Percentiles rank a stretch among this genome's conserved stretches.
These are phyloP conservation scores for Congeria kusceri DNA, from an alignment of 2,888 invertebrate species.

Conservation along the genomic window DNA sequence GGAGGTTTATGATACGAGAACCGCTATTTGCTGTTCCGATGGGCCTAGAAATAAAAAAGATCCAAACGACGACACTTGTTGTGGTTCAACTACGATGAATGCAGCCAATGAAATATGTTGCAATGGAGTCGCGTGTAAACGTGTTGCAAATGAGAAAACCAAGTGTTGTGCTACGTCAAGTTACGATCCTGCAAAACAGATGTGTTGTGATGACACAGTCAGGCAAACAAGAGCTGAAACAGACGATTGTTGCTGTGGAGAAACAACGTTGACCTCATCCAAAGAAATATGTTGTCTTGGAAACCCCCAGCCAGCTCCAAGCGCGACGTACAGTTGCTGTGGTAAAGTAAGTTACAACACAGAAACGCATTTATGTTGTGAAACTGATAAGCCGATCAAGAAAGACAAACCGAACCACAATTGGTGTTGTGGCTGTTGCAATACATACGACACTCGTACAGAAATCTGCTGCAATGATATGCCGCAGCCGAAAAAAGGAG, in stretches of 20 bases:
- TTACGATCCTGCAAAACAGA: constrained; percentile 17
- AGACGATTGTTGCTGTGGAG: constrained; percentile 53
- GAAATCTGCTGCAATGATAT: constrained; percentile 19
- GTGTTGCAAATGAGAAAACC: constrained; percentile 9
- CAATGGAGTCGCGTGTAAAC: constrained; percentile 18
- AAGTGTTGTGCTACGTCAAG: constrained; percentile 31
- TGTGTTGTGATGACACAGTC: constrained; percentile 49
- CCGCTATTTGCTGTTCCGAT: constrained; percentile 27
- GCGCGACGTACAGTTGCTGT: constrained; percentile 27
- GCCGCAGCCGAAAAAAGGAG: constrained; percentile 19
- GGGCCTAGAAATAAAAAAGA: constrained; percentile 5
- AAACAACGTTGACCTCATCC: constrained; percentile 35
- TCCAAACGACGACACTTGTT: constrained; percentile 21
- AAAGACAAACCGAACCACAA: constrained; percentile 22
- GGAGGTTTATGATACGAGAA: constrained; percentile 10
- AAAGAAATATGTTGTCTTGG: constrained; percentile 47
- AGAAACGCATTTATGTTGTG: constrained; percentile 27
- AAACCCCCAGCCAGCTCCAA: constrained; percentile 25
- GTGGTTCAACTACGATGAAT: constrained; percentile 30
- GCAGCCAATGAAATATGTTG: constrained; percentile 21
- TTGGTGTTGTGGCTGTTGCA: constrained; percentile 38
- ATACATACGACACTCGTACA: constrained; percentile 36
- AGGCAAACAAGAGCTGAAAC: constrained; percentile 15
- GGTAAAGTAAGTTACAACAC: constrained; percentile 34
- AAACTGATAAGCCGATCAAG: constrained; percentile 16